phyloP scores from a whole-genome alignment of 1,140 invertebrate genomes.

The Muscidifurax raptorellus region DNA sequence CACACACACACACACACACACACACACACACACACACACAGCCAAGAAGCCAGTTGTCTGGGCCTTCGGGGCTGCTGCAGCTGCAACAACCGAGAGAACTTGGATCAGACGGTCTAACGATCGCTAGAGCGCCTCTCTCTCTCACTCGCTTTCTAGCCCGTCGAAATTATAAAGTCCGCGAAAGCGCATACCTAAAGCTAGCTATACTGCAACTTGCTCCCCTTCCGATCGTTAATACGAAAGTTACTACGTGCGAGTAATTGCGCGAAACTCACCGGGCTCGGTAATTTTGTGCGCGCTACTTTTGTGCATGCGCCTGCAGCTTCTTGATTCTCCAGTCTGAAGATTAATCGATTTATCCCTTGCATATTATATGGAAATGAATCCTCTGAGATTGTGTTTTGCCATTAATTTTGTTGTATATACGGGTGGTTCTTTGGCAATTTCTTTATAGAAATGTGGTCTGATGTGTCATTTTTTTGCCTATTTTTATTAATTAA shows the following conservation, averaged over 20 bases:
- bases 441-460: no score
- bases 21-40: neutral
- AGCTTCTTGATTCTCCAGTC: neutral
- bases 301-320: neutral
- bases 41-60: neutral
- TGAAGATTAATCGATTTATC: no score
- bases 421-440: no score
- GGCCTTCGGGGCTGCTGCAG: neutral
- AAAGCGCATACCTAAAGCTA: neutral
- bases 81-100: neutral
- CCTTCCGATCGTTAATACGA: slow-evolving; percentile 7
- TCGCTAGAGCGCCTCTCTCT: neutral
- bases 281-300: neutral
- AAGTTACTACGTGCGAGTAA: slow-evolving; percentile 17
- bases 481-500: no score
- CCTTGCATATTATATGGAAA: no score
- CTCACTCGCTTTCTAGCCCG: neutral
- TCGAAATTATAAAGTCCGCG: slow-evolving; percentile 15
- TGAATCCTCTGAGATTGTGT: no score
- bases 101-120: slow-evolving; percentile 9
- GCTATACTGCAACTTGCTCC: neutral
- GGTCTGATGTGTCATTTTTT: no score
- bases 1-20: neutral
- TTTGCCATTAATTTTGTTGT: no score
- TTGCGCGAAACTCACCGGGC: neutral